A percentile compares a stretch with the other conserved stretches of the same genome.
phyloP scores from a whole-genome alignment of 2,797 vertebrate species.

The Helostoma temminkii region DNA sequence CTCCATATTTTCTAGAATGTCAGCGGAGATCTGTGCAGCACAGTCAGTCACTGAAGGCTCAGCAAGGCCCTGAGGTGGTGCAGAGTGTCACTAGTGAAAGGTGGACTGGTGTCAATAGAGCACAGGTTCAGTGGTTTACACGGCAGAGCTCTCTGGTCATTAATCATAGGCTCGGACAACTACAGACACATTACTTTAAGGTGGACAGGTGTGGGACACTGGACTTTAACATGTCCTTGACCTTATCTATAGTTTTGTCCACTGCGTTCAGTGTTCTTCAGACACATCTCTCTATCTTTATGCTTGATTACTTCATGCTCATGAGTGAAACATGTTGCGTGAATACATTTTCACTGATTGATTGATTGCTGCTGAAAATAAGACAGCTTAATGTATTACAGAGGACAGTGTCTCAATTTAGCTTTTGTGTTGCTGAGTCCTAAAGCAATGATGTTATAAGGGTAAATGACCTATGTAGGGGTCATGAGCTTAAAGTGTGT shows the following conservation, averaged over 20 bases:
- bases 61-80: conserved; percentile 54
- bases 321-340: not conserved
- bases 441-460: conserved; percentile 43
- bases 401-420: conserved; percentile 52
- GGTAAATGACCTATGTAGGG: too few species aligned
- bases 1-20: conserved; percentile 1
- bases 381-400: conserved; percentile 39
- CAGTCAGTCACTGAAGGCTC: conserved; percentile 21
- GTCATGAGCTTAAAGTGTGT: conserved; percentile 32
- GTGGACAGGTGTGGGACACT: conserved; percentile 58
- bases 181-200: conserved; percentile 52
- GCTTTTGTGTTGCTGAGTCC: conserved; percentile 50
- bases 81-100: conserved; percentile 47
- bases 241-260: conserved; percentile 39
- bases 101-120: conserved; percentile 63
- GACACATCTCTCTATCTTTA: not conserved
- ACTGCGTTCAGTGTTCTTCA: not conserved
- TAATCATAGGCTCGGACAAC: conserved; percentile 78
- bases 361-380: conserved; percentile 45
- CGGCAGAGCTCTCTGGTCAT: conserved; percentile 68
- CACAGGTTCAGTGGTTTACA: conserved; percentile 61
- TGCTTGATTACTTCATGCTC: not conserved
- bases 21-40: conserved; percentile 10
- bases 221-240: conserved; percentile 67
- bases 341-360: conserved; percentile 39